These are phyloP conservation scores for Typhlichthys eigenmanni DNA, from an alignment of 2,797 vertebrate genomes.

Conservation along the genomic window DNA sequence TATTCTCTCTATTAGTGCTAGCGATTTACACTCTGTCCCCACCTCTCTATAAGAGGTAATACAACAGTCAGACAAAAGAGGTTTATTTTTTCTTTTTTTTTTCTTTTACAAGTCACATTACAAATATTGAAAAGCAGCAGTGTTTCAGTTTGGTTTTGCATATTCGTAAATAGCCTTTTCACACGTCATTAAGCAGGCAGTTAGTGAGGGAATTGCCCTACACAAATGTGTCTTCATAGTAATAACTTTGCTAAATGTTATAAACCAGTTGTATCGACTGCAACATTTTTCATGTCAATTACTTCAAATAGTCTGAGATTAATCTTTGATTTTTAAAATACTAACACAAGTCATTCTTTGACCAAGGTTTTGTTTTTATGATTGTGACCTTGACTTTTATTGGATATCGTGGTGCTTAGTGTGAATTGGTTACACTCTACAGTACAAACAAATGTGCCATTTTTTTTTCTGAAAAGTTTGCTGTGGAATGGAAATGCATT, in stretches of 20 bases:
- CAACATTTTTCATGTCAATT: background rate
- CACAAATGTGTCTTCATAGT: background rate
- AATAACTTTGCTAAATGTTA: background rate
- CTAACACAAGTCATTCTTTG: conserved; percentile 4
- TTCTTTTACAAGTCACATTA: background rate
- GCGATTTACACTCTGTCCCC: no score
- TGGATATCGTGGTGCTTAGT: no score
- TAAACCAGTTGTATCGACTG: background rate
- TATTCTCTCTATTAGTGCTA: no score
- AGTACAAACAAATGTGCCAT: no score
- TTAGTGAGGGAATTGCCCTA: conserved; percentile 12
- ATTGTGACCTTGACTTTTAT: no score
- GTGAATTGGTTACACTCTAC: no score
- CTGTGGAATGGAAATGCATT: no score
- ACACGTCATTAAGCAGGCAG: conserved; percentile 4
- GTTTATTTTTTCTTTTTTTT: background rate
- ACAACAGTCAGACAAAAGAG: background rate
- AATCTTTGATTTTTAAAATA: no score
- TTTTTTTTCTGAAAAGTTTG: background rate
- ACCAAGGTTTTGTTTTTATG: conserved; percentile 5
- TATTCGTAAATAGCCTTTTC: background rate
- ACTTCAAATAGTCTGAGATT: no score
- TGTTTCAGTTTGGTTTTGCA: background rate
- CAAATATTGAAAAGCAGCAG: background rate
- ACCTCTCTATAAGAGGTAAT: background rate